Evolutionary conservation across 2,888 invertebrate genomes (phyloP).

Genomic region (Spisula solida): DNA sequence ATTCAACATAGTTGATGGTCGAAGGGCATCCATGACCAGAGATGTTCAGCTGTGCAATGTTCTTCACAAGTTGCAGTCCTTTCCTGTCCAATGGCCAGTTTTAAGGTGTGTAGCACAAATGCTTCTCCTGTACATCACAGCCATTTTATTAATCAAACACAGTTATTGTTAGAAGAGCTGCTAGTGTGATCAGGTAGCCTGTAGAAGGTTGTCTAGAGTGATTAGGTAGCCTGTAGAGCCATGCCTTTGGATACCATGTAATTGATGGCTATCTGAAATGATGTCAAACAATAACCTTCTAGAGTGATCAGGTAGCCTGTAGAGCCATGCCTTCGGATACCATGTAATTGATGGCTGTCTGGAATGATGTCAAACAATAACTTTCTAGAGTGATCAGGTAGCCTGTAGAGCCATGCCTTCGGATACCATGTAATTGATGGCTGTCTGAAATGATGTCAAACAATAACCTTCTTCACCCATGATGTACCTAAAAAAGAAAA

Average conservation of each 20-base stretch:
- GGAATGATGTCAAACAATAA: constrained; percentile 84
- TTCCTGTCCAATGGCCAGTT: too few relatives aligned
- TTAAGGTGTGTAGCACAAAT: too few relatives aligned
- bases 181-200: neutral
- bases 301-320: constrained; percentile 1
- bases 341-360: constrained; percentile 82
- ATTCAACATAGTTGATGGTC: too few relatives aligned
- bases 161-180: too few relatives aligned
- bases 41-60: too few relatives aligned
- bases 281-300: constrained; percentile 84
- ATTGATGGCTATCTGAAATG: constrained; percentile 82
- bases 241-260: constrained; percentile 77
- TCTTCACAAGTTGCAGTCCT: too few relatives aligned
- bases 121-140: too few relatives aligned
- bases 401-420: constrained; percentile 53
- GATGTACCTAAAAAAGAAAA: constrained; percentile 78
- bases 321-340: constrained; percentile 69
- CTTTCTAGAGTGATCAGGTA: too few relatives aligned
- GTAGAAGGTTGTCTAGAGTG: constrained; percentile 66
- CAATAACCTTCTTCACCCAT: constrained; percentile 86
- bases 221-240: constrained; percentile 24
- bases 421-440: constrained; percentile 80
- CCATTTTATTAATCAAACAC: too few relatives aligned
- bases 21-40: too few relatives aligned
- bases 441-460: constrained; percentile 83